Conservation (phyloP, 2,888 invertebrate species). For the Meghimatium bilineatum region DNA sequence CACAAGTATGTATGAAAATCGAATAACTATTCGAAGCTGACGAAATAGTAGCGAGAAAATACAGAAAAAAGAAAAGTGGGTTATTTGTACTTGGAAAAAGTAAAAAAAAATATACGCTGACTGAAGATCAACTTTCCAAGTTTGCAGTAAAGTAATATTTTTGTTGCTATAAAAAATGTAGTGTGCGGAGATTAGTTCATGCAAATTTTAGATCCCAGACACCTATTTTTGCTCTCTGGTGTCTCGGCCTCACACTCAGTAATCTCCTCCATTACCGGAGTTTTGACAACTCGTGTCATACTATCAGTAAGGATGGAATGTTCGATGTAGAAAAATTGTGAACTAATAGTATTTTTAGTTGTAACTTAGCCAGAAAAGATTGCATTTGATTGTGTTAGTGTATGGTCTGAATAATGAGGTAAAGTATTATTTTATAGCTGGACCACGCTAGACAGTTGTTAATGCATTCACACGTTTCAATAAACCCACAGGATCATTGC, state of each 20-base stretch:
- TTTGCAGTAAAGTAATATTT: not conserved
- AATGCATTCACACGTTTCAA: too few relatives aligned
- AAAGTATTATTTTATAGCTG: not conserved
- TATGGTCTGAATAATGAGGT: not conserved
- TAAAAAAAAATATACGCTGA: too few relatives aligned
- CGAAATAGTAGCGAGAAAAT: too few relatives aligned
- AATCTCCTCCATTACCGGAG: not conserved
- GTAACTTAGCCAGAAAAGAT: not conserved
- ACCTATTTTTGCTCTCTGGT: not conserved
- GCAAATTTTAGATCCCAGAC: not conserved
- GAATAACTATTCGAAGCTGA: too few relatives aligned
- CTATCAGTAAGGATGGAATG: not conserved
- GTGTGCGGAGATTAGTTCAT: not conserved
- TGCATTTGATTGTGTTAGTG: not conserved
- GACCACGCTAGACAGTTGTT: too few relatives aligned
- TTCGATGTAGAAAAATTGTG: not conserved
- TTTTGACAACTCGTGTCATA: not conserved
- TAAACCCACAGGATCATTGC: too few relatives aligned
- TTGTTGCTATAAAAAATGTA: not conserved
- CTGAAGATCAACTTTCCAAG: not conserved
- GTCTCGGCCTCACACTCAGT: not conserved
- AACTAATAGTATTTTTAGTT: not conserved
- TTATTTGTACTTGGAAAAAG: too few relatives aligned
- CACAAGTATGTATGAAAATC: too few relatives aligned
- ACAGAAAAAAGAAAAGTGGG: too few relatives aligned